Evolutionary conservation across 37 sponge, comb jelly and placozoan species (phyloP).

Genomic region (Spongia lamella): DNA sequence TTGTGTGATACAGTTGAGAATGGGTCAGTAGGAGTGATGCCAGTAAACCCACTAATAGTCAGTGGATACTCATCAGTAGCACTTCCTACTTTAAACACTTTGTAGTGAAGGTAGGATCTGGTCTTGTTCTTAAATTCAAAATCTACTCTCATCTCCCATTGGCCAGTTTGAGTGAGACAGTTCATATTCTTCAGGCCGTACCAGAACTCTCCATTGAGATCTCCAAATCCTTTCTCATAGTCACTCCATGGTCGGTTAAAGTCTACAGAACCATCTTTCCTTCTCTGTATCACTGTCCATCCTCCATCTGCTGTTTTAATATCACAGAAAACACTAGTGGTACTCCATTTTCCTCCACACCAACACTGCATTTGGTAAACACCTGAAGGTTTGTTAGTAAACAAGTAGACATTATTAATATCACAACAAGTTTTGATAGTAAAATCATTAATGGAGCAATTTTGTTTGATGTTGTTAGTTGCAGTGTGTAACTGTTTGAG

Average conservation of each 20-base stretch:
- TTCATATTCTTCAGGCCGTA: constrained; percentile 19
- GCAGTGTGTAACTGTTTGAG: not conserved
- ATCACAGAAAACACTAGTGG: constrained; percentile 13
- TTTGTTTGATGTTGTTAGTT: not conserved
- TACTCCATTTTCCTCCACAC: constrained; percentile 10
- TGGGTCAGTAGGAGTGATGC: constrained; percentile 17
- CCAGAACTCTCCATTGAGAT: constrained; percentile 37
- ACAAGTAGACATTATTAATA: not conserved
- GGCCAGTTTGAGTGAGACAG: constrained; percentile 3
- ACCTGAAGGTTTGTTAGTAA: constrained; percentile 8
- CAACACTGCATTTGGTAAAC: constrained; percentile 19
- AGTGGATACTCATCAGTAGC: constrained; percentile 12
- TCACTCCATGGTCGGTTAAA: constrained; percentile 26
- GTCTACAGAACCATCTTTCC: constrained; percentile 34
- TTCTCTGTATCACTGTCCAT: constrained; percentile 32
- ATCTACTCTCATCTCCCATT: constrained; percentile 13
- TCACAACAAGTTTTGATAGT: not conserved
- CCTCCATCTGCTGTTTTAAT: constrained; percentile 4
- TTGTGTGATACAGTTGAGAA: constrained; percentile 1
- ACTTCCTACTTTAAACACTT: constrained; percentile 16
- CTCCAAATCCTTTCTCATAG: constrained; percentile 36
- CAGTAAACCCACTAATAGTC: constrained; percentile 30
- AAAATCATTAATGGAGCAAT: not conserved
- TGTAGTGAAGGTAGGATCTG: constrained; percentile 14
- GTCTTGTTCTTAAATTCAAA: constrained; percentile 2